phyloP scores from a whole-genome alignment of 2,797 vertebrate species.

The Pempheris klunzingeri region DNA sequence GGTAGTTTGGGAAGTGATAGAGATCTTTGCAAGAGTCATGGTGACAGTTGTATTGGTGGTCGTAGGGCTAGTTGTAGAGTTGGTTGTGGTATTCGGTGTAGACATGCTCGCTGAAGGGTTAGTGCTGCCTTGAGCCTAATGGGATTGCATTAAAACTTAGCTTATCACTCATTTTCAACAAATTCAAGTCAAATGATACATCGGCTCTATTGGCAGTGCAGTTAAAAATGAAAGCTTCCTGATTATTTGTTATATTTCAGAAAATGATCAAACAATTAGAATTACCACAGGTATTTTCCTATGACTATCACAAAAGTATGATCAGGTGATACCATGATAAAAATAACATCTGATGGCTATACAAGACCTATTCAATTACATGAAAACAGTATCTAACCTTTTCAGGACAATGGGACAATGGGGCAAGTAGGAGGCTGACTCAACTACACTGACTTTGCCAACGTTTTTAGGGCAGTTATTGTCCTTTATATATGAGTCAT shows the following conservation, averaged over 20 bases:
- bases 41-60: neutral
- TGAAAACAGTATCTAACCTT: neutral
- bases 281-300: neutral
- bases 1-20: fast-evolving
- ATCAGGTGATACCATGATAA: neutral
- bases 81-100: fast-evolving
- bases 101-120: fast-evolving
- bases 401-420: neutral
- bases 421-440: neutral
- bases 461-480: neutral
- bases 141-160: too few species aligned
- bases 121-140: neutral
- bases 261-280: neutral
- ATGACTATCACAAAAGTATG: neutral
- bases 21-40: too few species aligned
- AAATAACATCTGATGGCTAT: neutral
- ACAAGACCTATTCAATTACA: neutral
- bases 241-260: neutral
- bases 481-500: neutral
- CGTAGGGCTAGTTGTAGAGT: neutral
- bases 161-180: too few species aligned
- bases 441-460: neutral
- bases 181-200: neutral
- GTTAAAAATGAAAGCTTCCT: neutral
- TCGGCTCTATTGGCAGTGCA: neutral